These are phyloP conservation scores for Zaprionus africanus DNA, from an alignment of 1,140 invertebrate genomes.

Conservation along the genomic window DNA sequence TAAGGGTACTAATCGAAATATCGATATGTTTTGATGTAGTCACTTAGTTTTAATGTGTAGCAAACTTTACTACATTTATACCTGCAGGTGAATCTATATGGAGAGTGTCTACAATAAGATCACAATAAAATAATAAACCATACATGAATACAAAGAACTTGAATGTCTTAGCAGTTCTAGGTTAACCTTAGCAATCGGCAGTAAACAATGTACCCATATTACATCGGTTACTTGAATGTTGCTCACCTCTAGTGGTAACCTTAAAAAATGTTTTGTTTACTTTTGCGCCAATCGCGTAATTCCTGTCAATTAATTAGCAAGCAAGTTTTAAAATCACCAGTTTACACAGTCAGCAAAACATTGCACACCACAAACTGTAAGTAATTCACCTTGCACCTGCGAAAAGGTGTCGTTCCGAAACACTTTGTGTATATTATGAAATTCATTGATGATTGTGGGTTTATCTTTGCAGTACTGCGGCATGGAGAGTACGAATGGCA, in stretches of 20 bases:
- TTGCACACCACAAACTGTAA: constrained; percentile 72
- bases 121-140: too few species aligned
- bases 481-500: constrained; percentile 95
- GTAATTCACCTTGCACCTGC: background rate
- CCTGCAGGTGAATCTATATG: too few species aligned
- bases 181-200: background rate
- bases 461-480: constrained; percentile 60
- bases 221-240: constrained; percentile 2
- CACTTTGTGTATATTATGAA: constrained; percentile 44
- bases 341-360: constrained; percentile 28
- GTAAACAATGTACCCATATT: background rate
- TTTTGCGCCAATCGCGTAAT: constrained; percentile 74
- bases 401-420: constrained; percentile 8
- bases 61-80: too few species aligned
- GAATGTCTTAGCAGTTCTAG: too few species aligned
- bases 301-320: constrained; percentile 59
- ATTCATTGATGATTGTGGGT: constrained; percentile 28
- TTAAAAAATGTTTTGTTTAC: constrained; percentile 84
- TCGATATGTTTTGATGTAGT: background rate
- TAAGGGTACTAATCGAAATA: background rate
- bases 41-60: too few species aligned
- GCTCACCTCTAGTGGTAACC: constrained; percentile 56
- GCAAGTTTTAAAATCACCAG: constrained; percentile 45
- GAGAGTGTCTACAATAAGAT: too few species aligned
- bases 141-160: background rate